phyloP scores from a whole-genome alignment of 2,797 vertebrate species.

The Paedocypris micromegethes region DNA sequence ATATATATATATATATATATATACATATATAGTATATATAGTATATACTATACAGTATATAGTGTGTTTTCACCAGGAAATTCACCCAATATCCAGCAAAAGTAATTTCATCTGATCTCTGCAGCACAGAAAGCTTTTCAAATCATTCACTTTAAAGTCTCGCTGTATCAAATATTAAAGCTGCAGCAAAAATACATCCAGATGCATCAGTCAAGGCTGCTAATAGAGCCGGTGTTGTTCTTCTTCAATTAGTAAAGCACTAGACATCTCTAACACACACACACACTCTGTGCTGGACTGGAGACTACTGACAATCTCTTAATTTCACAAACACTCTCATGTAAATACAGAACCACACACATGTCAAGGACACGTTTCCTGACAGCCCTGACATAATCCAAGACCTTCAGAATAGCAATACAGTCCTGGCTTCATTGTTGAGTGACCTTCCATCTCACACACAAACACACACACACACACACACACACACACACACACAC shows the following conservation, averaged over 20 bases:
- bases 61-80: too few relatives aligned
- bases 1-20: too few relatives aligned
- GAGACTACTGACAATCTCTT: constrained; percentile 17
- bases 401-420: constrained; percentile 61
- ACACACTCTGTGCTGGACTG: background rate
- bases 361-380: constrained; percentile 57
- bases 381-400: constrained; percentile 65
- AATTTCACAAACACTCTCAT: constrained; percentile 11
- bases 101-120: too few relatives aligned
- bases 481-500: constrained; percentile 1
- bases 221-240: background rate
- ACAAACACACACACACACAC: background rate
- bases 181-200: too few relatives aligned
- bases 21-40: too few relatives aligned
- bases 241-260: background rate
- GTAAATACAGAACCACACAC: constrained; percentile 25
- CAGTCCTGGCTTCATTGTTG: constrained; percentile 61
- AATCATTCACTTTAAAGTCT: too few relatives aligned
- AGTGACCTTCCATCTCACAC: constrained; percentile 45
- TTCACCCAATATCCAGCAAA: too few relatives aligned
- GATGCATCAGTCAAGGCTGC: too few relatives aligned
- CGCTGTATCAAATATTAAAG: too few relatives aligned
- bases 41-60: too few relatives aligned
- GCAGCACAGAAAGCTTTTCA: too few relatives aligned
- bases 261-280: background rate